These are phyloP conservation scores for Brachyhypopomus gauderio DNA, from an alignment of 2,113 vertebrate species.

Conservation along the genomic window DNA sequence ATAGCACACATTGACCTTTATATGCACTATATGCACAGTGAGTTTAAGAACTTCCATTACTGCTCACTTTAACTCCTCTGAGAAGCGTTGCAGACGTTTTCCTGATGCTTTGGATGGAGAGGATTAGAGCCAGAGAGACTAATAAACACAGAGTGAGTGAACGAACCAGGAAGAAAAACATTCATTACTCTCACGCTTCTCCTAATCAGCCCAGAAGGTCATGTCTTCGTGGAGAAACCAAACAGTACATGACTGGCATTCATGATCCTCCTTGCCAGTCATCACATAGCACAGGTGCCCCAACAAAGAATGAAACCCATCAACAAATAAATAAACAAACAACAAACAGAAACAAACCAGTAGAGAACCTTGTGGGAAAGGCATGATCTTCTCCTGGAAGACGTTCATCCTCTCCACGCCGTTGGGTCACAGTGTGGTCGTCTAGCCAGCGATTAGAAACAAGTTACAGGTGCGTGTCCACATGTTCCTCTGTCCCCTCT, in stretches of 20 bases:
- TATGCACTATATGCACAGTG: constrained; percentile 13
- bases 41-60: constrained; percentile 43
- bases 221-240: constrained; percentile 16
- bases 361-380: not conserved
- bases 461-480: constrained; percentile 72
- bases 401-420: constrained; percentile 61
- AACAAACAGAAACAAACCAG: too few relatives aligned
- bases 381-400: constrained; percentile 63
- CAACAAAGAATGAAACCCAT: not conserved
- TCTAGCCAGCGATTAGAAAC: constrained; percentile 74
- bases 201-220: constrained; percentile 44
- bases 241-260: constrained; percentile 22
- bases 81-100: constrained; percentile 8
- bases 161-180: constrained; percentile 36
- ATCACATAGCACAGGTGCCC: not conserved
- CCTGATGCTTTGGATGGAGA: constrained; percentile 13
- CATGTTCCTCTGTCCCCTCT: constrained; percentile 61
- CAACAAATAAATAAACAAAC: not conserved
- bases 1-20: too few relatives aligned
- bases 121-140: constrained; percentile 19
- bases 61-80: constrained; percentile 30
- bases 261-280: constrained; percentile 32
- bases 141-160: not conserved
- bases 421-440: constrained; percentile 60
- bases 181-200: constrained; percentile 43